Evolutionary conservation across 2,888 invertebrate species (phyloP), one percentile per base, ranked within the genome.

Genomic region (Zele albiditarsus): DNA sequence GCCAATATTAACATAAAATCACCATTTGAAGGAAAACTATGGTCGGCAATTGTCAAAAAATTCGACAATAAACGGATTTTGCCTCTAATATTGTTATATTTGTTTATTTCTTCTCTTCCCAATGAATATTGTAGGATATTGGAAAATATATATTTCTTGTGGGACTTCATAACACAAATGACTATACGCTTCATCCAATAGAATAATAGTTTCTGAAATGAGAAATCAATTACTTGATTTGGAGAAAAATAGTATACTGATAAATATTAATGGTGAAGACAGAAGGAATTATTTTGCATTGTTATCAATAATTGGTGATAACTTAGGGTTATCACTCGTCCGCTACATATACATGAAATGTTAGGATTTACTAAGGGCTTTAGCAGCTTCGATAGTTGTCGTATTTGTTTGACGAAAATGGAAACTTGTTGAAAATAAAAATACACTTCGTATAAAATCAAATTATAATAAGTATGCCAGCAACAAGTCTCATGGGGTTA

Each of bases 261-360:
- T 63, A 2, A 28, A 31, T 31, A 31, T 31, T 31, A 31, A 5
- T 31, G 31, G 31, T 4, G 5, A 31, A 31, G 5, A 3, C 12
- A 63, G 31, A 31, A 27, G 2, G 14, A 33, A 31, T n/a, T 33
- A 63, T 20, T 63, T 63, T n/a, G 28, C 63, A 12, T 31, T 42
- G 25, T 23, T 66, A 8, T n/a, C 66, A 38, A 25, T 66, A 3
- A 66, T 33, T 12, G 66, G 66, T 25, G 66, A 66, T 23, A 66
- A 66, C 25, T 27, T 66, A 1, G 66, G 66, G n/a, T n/a, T n/a
- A n/a, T n/a, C n/a, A n/a, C n/a, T n/a, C n/a, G n/a, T n/a, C n/a
- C n/a, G n/a, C n/a, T n/a, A n/a, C n/a, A n/a, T 5, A 33, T 66
- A 14, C 66, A 66, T 23, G 23, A 66, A 25, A 38, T 66, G 10